Conservation (phyloP, 1,140 invertebrate genomes). For the Lepidostoma basale region DNA sequence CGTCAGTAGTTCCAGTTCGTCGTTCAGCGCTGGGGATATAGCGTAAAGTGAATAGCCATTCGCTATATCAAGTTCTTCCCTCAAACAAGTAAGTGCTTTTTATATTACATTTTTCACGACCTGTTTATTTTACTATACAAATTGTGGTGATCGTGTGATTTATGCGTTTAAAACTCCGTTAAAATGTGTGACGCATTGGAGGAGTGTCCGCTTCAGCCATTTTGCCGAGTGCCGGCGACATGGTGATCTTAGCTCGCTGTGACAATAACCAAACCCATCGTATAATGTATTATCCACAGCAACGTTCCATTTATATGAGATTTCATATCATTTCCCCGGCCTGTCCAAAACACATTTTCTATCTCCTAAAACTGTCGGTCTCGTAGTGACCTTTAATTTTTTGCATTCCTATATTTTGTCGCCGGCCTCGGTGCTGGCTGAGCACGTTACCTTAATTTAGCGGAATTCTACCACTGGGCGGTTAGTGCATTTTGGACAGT, state of each 20-base stretch:
- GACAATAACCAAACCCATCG: slow-evolving; percentile 40
- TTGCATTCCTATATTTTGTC: slow-evolving; percentile 29
- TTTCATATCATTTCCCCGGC: not conserved
- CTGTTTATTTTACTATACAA: not conserved
- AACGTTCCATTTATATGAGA: too few relatives aligned
- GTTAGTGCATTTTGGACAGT: too few relatives aligned
- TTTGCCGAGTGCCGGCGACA: slow-evolving; percentile 61
- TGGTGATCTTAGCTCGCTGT: slow-evolving; percentile 54
- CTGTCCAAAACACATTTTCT: not conserved
- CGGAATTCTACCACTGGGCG: too few relatives aligned
- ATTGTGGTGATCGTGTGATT: slow-evolving; percentile 20
- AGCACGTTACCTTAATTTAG: slow-evolving; percentile 27
- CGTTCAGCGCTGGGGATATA: slow-evolving; percentile 61
- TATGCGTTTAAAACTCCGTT: slow-evolving; percentile 14
- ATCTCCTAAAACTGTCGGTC: not conserved
- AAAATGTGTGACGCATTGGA: slow-evolving; percentile 59
- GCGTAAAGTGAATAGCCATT: slow-evolving; percentile 59
- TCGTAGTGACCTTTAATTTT: slow-evolving; percentile 35
- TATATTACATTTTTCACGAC: slow-evolving; percentile 10
- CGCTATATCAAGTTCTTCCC: slow-evolving; percentile 62
- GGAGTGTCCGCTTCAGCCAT: slow-evolving; percentile 61
- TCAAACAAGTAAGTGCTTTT: slow-evolving; percentile 61
- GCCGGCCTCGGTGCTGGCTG: slow-evolving; percentile 23
- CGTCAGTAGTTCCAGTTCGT: slow-evolving; percentile 56
- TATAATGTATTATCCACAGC: too few relatives aligned